A percentile compares a stretch with the other conserved stretches of the same genome.
Conservation (phyloP, 2,888 invertebrate species). For the Octonoba sinensis region DNA sequence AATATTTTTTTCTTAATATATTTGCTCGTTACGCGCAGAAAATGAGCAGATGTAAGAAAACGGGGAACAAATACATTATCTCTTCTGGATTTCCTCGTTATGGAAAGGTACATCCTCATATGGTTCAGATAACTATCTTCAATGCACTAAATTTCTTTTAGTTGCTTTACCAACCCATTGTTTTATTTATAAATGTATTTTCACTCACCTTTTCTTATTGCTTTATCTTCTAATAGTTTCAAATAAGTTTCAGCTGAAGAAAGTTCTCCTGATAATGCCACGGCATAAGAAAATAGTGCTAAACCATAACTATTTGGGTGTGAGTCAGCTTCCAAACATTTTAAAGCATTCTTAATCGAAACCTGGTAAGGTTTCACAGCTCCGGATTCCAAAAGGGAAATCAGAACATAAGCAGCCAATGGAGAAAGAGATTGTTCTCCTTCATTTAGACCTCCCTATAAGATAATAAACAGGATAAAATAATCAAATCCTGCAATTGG, state of each 20-base stretch:
- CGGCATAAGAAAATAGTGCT: slow-evolving; percentile 75
- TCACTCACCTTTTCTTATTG: slow-evolving; percentile 24
- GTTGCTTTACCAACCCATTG: too few species aligned
- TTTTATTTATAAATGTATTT: too few species aligned
- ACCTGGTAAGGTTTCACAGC: slow-evolving; percentile 72
- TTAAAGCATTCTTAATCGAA: slow-evolving; percentile 75
- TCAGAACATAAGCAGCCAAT: slow-evolving; percentile 79
- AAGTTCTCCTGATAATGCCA: slow-evolving; percentile 73
- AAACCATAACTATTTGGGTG: slow-evolving; percentile 72
- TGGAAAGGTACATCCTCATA: too few species aligned
- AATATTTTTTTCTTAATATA: too few species aligned
- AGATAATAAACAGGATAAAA: slow-evolving; percentile 8
- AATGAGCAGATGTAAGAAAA: too few species aligned
- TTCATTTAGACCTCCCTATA: slow-evolving; percentile 55
- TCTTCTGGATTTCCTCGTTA: too few species aligned
- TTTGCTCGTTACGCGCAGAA: too few species aligned
- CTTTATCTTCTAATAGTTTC: slow-evolving; percentile 25
- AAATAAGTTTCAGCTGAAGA: slow-evolving; percentile 70
- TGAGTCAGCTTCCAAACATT: slow-evolving; percentile 75
- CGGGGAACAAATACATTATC: too few species aligned
- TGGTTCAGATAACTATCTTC: too few species aligned
- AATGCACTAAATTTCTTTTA: too few species aligned
- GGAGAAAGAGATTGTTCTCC: slow-evolving; percentile 75
- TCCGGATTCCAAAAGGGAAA: slow-evolving; percentile 77
- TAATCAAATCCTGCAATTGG: neutral